Base-by-base conservation (phyloP, 2,888 invertebrate species). In the Dryococelus australis region DNA sequence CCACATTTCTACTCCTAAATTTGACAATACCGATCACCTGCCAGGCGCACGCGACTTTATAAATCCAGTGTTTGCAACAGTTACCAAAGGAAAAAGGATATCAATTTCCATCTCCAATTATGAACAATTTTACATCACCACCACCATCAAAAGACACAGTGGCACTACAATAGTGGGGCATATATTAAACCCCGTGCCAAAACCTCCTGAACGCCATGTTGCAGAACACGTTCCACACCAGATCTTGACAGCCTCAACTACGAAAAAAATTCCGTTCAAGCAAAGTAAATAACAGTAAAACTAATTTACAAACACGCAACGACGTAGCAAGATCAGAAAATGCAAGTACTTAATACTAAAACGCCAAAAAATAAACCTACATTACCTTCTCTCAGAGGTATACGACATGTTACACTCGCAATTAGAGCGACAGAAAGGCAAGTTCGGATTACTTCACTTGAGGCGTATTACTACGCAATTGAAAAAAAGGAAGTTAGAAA, bases 321-420 rank as follows among this genome's bases (percentile, higher is more conserved):
- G 27, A 43, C 20, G 28, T 26, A 43, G 27, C 35, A 28, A n/a
- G 1, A 85, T 24, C 85, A 24, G 28, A 24, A 85, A 24, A 35
- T 26, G 28, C 81, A 78, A 85, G 20, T 79, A n/a, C 51, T 47
- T 16, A 86, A 43, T n/a, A 85, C 28, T 80, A 43, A 16, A 84
- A n/a, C 84, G 8, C 84, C 16, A 53, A 20, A 47, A 85, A 90
- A 89, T 89, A 90, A 89, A 90, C 90, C 91, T 91, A 92, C 95
- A 95, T 96, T 95, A 96, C 96, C 96, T 96, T 95, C 96, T 95
- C 94, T 96, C 96, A 93, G 95, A 94, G 93, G 95, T 94, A 95
- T 94, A 95, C 94, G 96, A 96, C 96, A 96, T 96, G 95, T 95
- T 96, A 95, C 94, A 95, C 95, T 95, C 94, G 94, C 65, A 94